Evolutionary conservation across 2,888 invertebrate species (phyloP).

Genomic region (Drosophila parthenogenetica): DNA sequence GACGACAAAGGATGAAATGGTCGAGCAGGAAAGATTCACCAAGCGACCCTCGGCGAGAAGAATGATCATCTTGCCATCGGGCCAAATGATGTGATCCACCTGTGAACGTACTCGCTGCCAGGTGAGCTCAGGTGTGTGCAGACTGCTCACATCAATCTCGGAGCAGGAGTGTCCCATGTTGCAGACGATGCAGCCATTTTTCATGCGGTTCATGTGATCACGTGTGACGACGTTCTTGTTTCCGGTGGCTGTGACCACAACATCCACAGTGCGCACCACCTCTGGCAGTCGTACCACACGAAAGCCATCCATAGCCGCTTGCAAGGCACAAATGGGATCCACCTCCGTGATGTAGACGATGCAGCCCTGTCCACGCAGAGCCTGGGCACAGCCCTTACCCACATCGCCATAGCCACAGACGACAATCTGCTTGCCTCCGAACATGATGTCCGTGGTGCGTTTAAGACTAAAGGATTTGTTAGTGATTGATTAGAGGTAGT

Average conservation of each 20-base stretch:
- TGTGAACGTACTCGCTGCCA: slow-evolving; percentile 99
- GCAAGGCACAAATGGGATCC: slow-evolving; percentile 98
- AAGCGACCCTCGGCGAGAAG: slow-evolving; percentile 96
- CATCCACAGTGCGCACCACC: slow-evolving; percentile 95
- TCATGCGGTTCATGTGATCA: slow-evolving; percentile 98
- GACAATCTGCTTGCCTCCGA: slow-evolving; percentile 97
- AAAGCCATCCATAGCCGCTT: slow-evolving; percentile 98
- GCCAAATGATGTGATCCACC: slow-evolving; percentile 99
- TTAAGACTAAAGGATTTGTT: slow-evolving; percentile 82
- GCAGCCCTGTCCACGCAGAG: slow-evolving; percentile 95
- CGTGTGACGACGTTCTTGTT: slow-evolving; percentile 97
- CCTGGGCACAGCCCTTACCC: slow-evolving; percentile 97
- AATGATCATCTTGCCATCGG: slow-evolving; percentile 96
- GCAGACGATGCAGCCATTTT: slow-evolving; percentile 96
- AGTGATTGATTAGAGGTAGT: background rate
- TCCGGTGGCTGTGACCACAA: slow-evolving; percentile 97
- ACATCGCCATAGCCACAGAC: slow-evolving; percentile 99
- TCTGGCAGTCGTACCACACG: slow-evolving; percentile 96
- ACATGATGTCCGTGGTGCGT: slow-evolving; percentile 92
- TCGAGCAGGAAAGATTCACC: slow-evolving; percentile 97
- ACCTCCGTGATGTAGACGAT: slow-evolving; percentile 95
- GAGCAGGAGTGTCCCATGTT: slow-evolving; percentile 99
- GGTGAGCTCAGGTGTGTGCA: slow-evolving; percentile 96
- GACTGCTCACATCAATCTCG: slow-evolving; percentile 95
- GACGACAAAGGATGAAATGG: slow-evolving; percentile 97